Conservation (phyloP, 2,888 invertebrate genomes). For the Lycaena phlaeas region DNA sequence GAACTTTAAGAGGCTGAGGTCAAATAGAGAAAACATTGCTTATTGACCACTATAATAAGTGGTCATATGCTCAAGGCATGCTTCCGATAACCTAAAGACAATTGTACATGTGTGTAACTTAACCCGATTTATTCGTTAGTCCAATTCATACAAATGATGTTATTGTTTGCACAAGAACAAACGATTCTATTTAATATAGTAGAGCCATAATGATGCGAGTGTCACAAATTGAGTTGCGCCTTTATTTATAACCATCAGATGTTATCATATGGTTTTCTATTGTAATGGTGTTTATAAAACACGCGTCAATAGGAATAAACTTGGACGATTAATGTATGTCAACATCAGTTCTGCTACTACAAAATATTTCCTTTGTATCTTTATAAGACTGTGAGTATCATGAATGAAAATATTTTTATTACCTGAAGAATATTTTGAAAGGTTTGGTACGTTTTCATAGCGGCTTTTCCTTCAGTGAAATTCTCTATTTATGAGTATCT, state of each 20-base stretch:
- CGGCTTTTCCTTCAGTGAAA: background rate
- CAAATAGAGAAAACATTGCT: slow-evolving; percentile 52
- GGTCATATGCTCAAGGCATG: slow-evolving; percentile 48
- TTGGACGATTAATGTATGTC: background rate
- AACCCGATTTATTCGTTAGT: slow-evolving; percentile 28
- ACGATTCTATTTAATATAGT: background rate
- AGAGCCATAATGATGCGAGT: background rate
- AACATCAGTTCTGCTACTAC: too few species aligned
- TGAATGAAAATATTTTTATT: background rate
- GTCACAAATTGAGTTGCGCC: slow-evolving; percentile 15
- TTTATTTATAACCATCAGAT: slow-evolving; percentile 34
- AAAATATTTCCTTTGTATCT: too few species aligned
- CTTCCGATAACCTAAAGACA: slow-evolving; percentile 52
- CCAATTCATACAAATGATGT: slow-evolving; percentile 9
- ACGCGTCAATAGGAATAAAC: slow-evolving; percentile 19
- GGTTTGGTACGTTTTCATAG: background rate
- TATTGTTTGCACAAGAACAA: slow-evolving; percentile 1
- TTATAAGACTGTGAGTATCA: too few species aligned
- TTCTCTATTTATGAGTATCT: background rate
- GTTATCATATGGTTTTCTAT: slow-evolving; percentile 40
- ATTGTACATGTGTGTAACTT: slow-evolving; percentile 31
- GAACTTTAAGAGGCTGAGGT: slow-evolving; percentile 48
- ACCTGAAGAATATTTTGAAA: background rate
- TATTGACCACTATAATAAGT: slow-evolving; percentile 46
- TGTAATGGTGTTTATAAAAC: slow-evolving; percentile 57